Percentiles rank a stretch among this genome's conserved stretches.
Evolutionary conservation across 2,888 invertebrate genomes (phyloP).

Genomic region (Luffia ferchaultella): DNA sequence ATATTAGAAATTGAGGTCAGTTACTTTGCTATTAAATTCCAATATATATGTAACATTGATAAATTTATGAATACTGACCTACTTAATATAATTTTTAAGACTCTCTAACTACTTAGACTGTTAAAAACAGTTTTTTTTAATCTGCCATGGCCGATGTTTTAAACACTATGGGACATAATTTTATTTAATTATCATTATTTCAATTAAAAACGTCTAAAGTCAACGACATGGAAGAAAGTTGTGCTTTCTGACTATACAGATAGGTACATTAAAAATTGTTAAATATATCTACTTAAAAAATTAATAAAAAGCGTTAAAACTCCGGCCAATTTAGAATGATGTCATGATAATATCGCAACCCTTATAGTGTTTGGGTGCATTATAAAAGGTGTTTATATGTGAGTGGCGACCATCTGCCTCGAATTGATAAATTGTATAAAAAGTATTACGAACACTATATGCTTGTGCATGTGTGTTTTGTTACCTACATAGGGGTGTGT

Average conservation of each 20-base stretch:
- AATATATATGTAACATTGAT: conserved; percentile 5
- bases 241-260: too few relatives aligned
- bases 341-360: conserved; percentile 56
- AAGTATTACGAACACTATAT: conserved; percentile 37
- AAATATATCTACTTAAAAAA: conserved; percentile 1
- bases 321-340: conserved; percentile 37
- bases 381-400: conserved; percentile 57
- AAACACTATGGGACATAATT: too few relatives aligned
- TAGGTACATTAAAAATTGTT: not conserved
- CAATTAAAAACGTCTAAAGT: too few relatives aligned
- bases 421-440: conserved; percentile 60
- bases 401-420: conserved; percentile 48
- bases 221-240: too few relatives aligned
- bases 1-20: too few relatives aligned
- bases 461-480: conserved; percentile 14
- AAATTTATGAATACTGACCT: not conserved
- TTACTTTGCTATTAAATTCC: too few relatives aligned
- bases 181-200: too few relatives aligned
- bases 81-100: not conserved
- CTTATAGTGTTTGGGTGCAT: conserved; percentile 47
- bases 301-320: conserved; percentile 1
- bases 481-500: conserved; percentile 14
- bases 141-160: too few relatives aligned
- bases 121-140: too few relatives aligned
- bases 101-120: too few relatives aligned